Conservation (phyloP, 2,113 vertebrate species). For the Falcunculus frontatus region DNA sequence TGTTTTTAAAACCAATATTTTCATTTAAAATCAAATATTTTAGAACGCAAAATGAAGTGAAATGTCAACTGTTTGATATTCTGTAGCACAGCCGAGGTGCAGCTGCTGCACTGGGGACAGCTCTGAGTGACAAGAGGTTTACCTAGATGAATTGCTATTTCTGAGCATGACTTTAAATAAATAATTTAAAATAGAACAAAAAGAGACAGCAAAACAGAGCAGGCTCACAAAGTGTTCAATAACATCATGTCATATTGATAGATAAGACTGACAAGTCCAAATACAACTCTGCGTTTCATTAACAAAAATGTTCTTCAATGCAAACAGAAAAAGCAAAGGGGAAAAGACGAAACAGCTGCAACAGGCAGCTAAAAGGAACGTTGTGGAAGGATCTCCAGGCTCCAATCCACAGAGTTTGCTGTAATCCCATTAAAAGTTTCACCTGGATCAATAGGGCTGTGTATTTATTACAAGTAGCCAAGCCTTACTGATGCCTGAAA, state of each 20-base stretch:
- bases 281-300: not conserved
- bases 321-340: not conserved
- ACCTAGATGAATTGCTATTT: not conserved
- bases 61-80: not conserved
- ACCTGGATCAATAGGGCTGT: not conserved
- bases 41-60: not conserved
- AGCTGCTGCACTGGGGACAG: not conserved
- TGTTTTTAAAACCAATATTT: not conserved
- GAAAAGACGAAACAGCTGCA: not conserved
- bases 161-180: not conserved
- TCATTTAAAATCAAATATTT: not conserved
- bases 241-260: not conserved
- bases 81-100: not conserved
- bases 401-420: not conserved
- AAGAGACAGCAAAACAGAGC: not conserved
- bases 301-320: not conserved
- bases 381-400: not conserved
- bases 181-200: not conserved
- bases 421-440: not conserved
- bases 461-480: not conserved
- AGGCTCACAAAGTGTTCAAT: not conserved
- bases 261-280: slow-evolving; percentile 15
- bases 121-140: not conserved
- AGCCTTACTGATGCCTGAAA: too few species aligned
- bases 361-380: not conserved